Conservation (phyloP, 2,113 vertebrate species). For the Chaetops frenatus region DNA sequence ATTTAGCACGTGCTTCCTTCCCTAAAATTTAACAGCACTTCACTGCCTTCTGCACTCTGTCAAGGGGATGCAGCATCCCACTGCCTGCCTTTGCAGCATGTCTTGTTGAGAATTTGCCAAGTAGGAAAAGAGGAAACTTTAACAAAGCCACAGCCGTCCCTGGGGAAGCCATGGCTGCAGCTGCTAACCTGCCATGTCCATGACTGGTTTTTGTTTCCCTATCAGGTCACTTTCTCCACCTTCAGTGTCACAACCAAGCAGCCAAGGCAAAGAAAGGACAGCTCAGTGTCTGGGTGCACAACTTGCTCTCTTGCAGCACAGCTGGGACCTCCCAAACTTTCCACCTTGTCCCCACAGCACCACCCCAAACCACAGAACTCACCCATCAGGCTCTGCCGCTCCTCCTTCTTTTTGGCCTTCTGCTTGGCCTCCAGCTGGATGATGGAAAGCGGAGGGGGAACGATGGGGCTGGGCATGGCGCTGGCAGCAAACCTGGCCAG, state of each 20-base stretch:
- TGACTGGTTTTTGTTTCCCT: not conserved
- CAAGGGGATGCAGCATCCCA: not conserved
- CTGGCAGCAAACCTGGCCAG: conserved; percentile 91
- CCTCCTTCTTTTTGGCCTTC: conserved; percentile 87
- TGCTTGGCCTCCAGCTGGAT: conserved; percentile 86
- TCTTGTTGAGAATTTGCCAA: not conserved
- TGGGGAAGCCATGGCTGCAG: not conserved
- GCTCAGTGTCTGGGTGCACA: not conserved
- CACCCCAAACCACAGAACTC: not conserved
- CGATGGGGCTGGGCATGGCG: conserved; percentile 82
- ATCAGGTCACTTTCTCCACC: not conserved
- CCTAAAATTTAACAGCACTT: not conserved
- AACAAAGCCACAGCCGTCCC: not conserved
- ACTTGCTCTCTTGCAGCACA: not conserved
- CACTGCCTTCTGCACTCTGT: not conserved
- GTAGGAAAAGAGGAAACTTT: not conserved
- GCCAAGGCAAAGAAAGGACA: not conserved
- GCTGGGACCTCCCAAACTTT: not conserved
- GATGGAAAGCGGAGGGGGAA: conserved; percentile 76
- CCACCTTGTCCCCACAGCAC: not conserved
- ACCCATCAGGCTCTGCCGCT: conserved; percentile 87
- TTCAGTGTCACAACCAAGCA: not conserved
- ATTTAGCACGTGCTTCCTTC: not conserved
- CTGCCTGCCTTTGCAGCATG: not conserved
- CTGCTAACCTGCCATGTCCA: not conserved